phyloP scores from a whole-genome alignment of 1,140 invertebrate genomes.

The Formica exsecta region DNA sequence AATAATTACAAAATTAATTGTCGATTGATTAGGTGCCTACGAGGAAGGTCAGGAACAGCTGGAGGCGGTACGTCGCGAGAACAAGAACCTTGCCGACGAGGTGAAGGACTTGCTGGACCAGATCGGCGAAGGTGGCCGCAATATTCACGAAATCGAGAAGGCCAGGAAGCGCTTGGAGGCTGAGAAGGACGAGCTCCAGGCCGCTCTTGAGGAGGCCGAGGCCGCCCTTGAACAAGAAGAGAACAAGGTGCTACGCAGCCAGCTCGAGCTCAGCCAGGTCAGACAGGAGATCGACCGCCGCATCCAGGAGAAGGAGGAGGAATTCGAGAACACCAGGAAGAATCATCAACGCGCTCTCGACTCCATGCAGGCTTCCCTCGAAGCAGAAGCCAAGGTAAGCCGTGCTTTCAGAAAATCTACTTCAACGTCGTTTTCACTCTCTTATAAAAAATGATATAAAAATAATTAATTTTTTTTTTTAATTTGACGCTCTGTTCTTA shows the following conservation, averaged over 20 bases:
- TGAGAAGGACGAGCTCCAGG: constrained; percentile 99
- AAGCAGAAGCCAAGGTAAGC: constrained; percentile 96
- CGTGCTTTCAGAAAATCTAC: neutral
- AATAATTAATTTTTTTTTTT: neutral
- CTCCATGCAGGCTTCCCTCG: constrained; percentile 99
- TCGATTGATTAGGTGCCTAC: constrained; percentile 90
- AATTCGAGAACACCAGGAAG: constrained; percentile 99
- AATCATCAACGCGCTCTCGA: constrained; percentile 99
- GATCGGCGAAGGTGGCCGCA: constrained; percentile 98
- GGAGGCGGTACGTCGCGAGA: constrained; percentile 98
- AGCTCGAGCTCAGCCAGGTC: constrained; percentile 98
- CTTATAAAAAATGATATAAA: no score
- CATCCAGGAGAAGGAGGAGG: constrained; percentile 99
- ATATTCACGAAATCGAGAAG: constrained; percentile 99
- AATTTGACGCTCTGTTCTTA: neutral
- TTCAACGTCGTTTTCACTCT: neutral
- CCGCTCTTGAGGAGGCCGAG: constrained; percentile 99
- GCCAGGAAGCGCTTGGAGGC: constrained; percentile 98
- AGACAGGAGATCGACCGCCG: constrained; percentile 99
- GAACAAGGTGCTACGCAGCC: constrained; percentile 98
- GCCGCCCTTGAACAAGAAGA: constrained; percentile 99
- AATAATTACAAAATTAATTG: constrained; percentile 15
- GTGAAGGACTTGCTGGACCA: constrained; percentile 99
- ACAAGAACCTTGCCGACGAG: constrained; percentile 99
- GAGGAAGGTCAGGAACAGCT: constrained; percentile 99